Evolutionary conservation across 2,888 invertebrate species (phyloP).

Genomic region (Hybos culiciformis): DNA sequence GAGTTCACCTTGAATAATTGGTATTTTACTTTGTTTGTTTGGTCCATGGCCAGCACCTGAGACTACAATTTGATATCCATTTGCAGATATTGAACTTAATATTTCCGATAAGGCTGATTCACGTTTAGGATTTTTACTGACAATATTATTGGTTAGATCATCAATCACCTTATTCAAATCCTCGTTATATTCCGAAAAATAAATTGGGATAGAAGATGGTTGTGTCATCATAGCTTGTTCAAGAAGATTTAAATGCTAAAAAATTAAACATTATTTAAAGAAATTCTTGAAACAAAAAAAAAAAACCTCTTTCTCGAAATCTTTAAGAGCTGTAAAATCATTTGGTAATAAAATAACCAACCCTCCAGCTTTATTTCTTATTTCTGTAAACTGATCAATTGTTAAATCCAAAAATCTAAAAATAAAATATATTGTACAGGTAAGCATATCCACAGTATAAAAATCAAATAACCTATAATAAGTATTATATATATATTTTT

Average conservation of each 20-base stretch:
- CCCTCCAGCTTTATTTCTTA: slow-evolving; percentile 69
- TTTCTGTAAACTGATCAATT: slow-evolving; percentile 59
- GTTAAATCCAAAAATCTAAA: slow-evolving; percentile 58
- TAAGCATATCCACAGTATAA: not conserved
- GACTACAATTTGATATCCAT: slow-evolving; percentile 84
- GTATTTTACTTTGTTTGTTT: slow-evolving; percentile 66
- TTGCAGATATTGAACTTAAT: slow-evolving; percentile 76
- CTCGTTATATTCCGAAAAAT: slow-evolving; percentile 65
- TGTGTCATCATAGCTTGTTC: slow-evolving; percentile 73
- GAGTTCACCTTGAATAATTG: slow-evolving; percentile 76
- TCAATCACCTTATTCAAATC: slow-evolving; percentile 60
- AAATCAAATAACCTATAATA: not conserved
- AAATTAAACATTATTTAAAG: not conserved
- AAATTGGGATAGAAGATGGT: slow-evolving; percentile 72
- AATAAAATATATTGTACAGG: not conserved
- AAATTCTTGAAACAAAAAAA: not conserved
- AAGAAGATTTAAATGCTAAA: slow-evolving; percentile 57
- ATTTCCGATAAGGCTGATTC: slow-evolving; percentile 72
- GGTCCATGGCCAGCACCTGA: slow-evolving; percentile 55
- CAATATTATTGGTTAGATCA: slow-evolving; percentile 46
- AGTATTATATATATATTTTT: not conserved
- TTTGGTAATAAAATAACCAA: slow-evolving; percentile 71
- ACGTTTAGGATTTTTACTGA: slow-evolving; percentile 31
- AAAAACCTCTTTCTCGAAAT: slow-evolving; percentile 54
- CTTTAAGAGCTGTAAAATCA: slow-evolving; percentile 47